Evolutionary conservation across 2,888 invertebrate genomes (phyloP).

Genomic region (Ectropis crepuscularia): DNA sequence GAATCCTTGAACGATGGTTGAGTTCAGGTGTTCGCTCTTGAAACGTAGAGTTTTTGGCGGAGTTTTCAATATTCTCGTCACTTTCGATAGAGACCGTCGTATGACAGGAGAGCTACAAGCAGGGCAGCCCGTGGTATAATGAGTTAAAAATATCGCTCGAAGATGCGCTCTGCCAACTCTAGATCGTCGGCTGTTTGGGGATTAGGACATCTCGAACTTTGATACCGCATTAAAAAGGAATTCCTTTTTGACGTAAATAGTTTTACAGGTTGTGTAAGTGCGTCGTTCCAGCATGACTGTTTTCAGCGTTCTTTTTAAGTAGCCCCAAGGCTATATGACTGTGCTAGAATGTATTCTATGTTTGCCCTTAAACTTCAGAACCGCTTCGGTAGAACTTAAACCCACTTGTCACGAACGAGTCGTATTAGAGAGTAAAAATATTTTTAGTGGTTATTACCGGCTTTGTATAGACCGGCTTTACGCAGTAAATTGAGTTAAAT

Average conservation of each 20-base stretch:
- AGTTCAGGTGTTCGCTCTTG: slow-evolving; percentile 45
- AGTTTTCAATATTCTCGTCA: slow-evolving; percentile 63
- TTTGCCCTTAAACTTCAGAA: too few species aligned
- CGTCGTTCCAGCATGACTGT: slow-evolving; percentile 1
- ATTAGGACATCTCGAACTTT: slow-evolving; percentile 78
- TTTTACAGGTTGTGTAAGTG: slow-evolving; percentile 11
- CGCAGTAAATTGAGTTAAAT: too few species aligned
- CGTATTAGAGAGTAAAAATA: too few species aligned
- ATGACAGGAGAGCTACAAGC: slow-evolving; percentile 75
- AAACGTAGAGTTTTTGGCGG: slow-evolving; percentile 51
- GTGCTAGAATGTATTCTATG: neutral
- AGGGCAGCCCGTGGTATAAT: slow-evolving; percentile 78
- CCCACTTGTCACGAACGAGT: too few species aligned
- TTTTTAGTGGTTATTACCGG: too few species aligned
- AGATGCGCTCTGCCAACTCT: slow-evolving; percentile 83
- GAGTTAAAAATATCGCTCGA: slow-evolving; percentile 84
- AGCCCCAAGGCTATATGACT: too few species aligned
- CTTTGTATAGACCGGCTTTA: too few species aligned
- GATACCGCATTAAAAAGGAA: slow-evolving; percentile 60
- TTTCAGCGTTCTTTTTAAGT: neutral
- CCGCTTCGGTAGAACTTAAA: too few species aligned
- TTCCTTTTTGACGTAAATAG: slow-evolving; percentile 46
- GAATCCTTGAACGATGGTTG: slow-evolving; percentile 41
- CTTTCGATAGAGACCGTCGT: slow-evolving; percentile 73
- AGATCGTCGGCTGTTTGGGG: slow-evolving; percentile 62